Conservation (phyloP, 1,140 invertebrate genomes). For the Drosophila leontia region DNA sequence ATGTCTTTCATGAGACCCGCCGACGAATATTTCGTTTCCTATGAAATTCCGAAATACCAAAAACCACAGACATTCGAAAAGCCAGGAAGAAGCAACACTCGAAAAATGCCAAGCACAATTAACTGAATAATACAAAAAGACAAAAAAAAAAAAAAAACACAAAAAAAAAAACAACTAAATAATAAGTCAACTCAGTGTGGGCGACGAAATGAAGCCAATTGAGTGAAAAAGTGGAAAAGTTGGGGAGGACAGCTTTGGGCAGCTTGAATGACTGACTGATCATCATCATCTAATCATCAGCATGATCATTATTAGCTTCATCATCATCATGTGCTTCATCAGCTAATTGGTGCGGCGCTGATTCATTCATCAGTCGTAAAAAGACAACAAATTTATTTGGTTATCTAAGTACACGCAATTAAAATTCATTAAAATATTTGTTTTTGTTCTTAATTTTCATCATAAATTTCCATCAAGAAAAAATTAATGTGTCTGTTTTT, state of each 20-base stretch:
- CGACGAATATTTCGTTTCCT: slow-evolving; percentile 32
- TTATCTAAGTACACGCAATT: slow-evolving; percentile 74
- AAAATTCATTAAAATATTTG: slow-evolving; percentile 65
- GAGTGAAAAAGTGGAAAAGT: slow-evolving; percentile 35
- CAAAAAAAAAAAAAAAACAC: not conserved
- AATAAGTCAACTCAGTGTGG: slow-evolving; percentile 27
- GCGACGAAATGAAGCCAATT: slow-evolving; percentile 54
- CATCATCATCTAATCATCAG: slow-evolving; percentile 16
- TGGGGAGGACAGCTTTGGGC: slow-evolving; percentile 22
- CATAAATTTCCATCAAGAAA: slow-evolving; percentile 43
- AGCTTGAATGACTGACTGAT: slow-evolving; percentile 26
- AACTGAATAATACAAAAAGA: slow-evolving; percentile 16
- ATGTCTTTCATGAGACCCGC: slow-evolving; percentile 18
- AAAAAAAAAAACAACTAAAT: slow-evolving; percentile 20
- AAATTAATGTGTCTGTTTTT: not conserved
- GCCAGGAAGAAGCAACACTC: slow-evolving; percentile 27
- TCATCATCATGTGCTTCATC: slow-evolving; percentile 14
- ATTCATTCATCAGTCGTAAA: slow-evolving; percentile 50
- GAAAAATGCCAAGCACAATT: slow-evolving; percentile 39
- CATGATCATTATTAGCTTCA: not conserved
- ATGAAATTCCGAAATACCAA: slow-evolving; percentile 33
- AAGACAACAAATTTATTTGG: slow-evolving; percentile 51
- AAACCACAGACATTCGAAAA: slow-evolving; percentile 19
- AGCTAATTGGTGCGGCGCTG: slow-evolving; percentile 39
- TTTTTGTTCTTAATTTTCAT: slow-evolving; percentile 12